These are phyloP conservation scores for Helogale parvula DNA, from an alignment of 2,113 vertebrate genomes.

Conservation along the genomic window DNA sequence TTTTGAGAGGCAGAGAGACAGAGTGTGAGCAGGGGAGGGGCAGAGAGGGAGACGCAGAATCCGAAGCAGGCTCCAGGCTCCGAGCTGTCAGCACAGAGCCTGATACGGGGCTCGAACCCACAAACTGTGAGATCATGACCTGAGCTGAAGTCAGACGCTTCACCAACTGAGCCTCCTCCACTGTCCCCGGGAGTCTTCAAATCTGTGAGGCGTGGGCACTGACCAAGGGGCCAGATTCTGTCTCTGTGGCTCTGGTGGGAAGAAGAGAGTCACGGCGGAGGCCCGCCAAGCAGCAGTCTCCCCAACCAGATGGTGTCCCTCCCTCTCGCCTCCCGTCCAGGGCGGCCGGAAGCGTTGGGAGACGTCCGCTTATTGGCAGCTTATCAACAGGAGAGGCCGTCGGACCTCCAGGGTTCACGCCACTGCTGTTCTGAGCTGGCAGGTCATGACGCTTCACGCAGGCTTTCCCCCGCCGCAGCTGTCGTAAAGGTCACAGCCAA, in stretches of 20 bases:
- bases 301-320: fast-evolving
- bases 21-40: no score
- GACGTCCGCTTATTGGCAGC: neutral
- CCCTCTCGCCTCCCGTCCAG: neutral
- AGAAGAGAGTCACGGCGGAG: neutral
- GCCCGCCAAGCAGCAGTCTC: neutral
- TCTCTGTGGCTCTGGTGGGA: neutral
- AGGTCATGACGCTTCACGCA: neutral
- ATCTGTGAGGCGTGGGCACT: fast-evolving
- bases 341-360: neutral
- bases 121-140: no score
- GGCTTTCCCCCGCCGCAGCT: neutral
- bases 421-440: neutral
- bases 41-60: no score
- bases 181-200: neutral
- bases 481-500: neutral
- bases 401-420: no score
- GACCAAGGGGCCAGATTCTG: neutral
- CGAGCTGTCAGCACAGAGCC: no score
- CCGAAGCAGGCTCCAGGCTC: no score
- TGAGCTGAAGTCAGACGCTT: no score
- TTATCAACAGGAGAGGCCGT: fast-evolving
- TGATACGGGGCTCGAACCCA: no score
- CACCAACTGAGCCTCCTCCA: no score
- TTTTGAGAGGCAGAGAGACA: no score